Conservation (phyloP, 2,888 invertebrate species). For the Ferrisia virgata region DNA sequence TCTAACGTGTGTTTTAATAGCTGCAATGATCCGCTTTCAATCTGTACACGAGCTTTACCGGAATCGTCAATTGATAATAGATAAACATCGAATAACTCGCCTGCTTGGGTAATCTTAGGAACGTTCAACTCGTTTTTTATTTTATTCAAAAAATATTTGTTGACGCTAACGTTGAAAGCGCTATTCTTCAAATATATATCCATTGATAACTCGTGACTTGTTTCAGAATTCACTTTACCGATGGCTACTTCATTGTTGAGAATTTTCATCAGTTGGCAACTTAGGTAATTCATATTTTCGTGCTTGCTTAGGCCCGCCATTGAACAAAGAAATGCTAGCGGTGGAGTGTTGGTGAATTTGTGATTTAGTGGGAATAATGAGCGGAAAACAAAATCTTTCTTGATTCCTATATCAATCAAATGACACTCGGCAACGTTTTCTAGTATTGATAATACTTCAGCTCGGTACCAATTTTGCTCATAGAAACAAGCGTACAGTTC, state of each 20-base stretch:
- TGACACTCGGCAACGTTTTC: neutral
- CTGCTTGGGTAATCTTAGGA: neutral
- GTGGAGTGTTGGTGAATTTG: conserved; percentile 37
- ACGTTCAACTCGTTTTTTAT: neutral
- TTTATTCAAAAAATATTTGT: neutral
- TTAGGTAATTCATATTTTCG: neutral
- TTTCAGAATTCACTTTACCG: neutral
- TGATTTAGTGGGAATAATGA: neutral
- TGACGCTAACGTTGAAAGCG: neutral
- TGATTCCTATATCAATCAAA: neutral
- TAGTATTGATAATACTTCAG: neutral
- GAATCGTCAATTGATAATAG: neutral
- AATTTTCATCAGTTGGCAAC: neutral
- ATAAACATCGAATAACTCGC: neutral
- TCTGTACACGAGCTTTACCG: neutral
- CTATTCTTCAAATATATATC: neutral
- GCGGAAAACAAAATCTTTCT: neutral
- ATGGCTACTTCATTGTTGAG: neutral
- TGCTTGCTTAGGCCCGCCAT: conserved; percentile 10
- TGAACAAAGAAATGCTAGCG: neutral
- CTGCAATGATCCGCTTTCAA: neutral
- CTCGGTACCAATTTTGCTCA: neutral
- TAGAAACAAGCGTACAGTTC: neutral
- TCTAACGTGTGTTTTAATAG: neutral
- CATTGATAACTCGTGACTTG: neutral